These are phyloP conservation scores for Knipowitschia caucasica DNA, from an alignment of 2,797 vertebrate genomes.

Conservation along the genomic window DNA sequence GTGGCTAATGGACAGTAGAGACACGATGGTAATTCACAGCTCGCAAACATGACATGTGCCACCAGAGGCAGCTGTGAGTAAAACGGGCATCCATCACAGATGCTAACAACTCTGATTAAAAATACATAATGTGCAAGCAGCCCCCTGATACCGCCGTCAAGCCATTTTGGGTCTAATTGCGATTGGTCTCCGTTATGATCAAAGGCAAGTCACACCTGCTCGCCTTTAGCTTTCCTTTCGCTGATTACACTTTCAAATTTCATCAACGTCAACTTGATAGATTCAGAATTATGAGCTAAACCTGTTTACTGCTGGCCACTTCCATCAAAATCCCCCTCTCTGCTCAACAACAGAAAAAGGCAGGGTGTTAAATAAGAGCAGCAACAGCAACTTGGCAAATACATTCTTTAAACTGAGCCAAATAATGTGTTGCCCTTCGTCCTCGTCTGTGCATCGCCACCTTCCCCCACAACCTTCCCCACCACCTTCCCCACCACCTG, in stretches of 20 bases:
- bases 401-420: constrained; percentile 16
- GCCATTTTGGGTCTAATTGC: constrained; percentile 79
- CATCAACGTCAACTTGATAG: constrained; percentile 76
- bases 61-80: constrained; percentile 54
- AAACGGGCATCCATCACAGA: constrained; percentile 76
- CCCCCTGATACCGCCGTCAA: constrained; percentile 69
- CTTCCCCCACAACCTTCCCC: too few relatives aligned
- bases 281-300: constrained; percentile 65
- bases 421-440: constrained; percentile 6
- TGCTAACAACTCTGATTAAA: constrained; percentile 83
- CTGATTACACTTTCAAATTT: constrained; percentile 81
- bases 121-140: constrained; percentile 79
- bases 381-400: constrained; percentile 23
- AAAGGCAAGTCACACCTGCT: constrained; percentile 80
- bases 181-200: constrained; percentile 79
- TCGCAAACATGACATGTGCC: constrained; percentile 53
- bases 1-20: constrained; percentile 49
- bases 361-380: constrained; percentile 25
- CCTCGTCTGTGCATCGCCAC: constrained; percentile 30
- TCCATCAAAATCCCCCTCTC: constrained; percentile 20
- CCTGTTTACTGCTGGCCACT: constrained; percentile 64
- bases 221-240: constrained; percentile 76
- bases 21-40: constrained; percentile 43
- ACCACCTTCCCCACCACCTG: constrained; percentile 55
- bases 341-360: constrained; percentile 16